Evolutionary conservation across 2,797 vertebrate species (phyloP).

Genomic region (Silurus lanzhouensis): DNA sequence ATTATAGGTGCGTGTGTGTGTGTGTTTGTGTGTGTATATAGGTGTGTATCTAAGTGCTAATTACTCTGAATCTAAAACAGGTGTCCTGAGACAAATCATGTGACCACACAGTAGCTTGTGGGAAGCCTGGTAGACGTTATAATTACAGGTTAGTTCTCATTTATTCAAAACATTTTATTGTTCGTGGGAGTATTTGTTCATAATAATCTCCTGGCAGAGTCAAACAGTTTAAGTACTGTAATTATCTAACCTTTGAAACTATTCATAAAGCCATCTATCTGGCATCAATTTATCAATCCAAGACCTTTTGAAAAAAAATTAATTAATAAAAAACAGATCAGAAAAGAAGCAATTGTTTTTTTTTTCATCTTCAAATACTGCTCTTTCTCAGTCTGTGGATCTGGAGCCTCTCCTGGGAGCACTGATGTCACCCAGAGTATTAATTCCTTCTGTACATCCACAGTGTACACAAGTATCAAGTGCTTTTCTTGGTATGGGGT

Average conservation of each 20-base stretch:
- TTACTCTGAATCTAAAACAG: too few species aligned
- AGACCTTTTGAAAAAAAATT: too few species aligned
- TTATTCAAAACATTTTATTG: too few species aligned
- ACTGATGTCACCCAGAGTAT: neutral
- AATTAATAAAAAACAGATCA: neutral
- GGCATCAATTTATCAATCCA: neutral
- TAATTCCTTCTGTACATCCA: neutral
- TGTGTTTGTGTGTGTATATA: too few species aligned
- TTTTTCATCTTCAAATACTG: neutral
- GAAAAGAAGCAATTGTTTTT: neutral
- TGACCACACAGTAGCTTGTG: too few species aligned
- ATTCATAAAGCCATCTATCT: neutral
- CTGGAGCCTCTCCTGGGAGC: neutral
- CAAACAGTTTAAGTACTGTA: neutral
- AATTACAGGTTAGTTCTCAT: too few species aligned
- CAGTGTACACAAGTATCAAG: neutral
- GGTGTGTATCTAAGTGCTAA: too few species aligned
- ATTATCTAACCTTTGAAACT: neutral
- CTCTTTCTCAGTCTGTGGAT: neutral
- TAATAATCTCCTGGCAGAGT: neutral
- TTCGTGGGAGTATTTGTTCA: too few species aligned
- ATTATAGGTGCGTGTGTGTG: too few species aligned
- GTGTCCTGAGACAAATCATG: too few species aligned
- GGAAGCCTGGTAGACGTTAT: too few species aligned
- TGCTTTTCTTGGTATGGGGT: neutral